Conservation (phyloP, 2,888 invertebrate species). For the Leuctra nigra region DNA sequence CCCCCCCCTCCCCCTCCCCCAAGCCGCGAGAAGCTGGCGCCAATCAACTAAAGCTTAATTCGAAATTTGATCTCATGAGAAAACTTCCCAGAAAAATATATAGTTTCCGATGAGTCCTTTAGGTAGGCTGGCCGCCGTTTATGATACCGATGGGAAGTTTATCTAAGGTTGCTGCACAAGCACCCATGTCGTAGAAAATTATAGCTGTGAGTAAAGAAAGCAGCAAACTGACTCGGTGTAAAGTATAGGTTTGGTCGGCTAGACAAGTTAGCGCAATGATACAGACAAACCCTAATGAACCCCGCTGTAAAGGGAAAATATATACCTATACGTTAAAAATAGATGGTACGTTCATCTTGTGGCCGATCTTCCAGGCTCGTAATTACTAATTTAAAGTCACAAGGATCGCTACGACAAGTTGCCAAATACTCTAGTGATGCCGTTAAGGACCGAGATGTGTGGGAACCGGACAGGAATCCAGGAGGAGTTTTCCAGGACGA, state of each 20-base stretch:
- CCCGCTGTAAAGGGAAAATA: constrained; percentile 10
- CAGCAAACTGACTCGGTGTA: constrained; percentile 3
- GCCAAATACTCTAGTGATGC: no score
- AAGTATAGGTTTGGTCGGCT: constrained; percentile 18
- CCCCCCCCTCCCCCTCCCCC: no score
- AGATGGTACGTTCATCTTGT: no score
- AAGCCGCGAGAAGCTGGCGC: constrained; percentile 3
- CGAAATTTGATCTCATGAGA: constrained; percentile 14
- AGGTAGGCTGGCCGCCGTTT: background rate
- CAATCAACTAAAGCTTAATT: background rate
- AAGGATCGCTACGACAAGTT: no score
- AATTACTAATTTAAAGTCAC: no score
- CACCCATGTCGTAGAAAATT: constrained; percentile 19
- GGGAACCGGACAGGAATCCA: no score
- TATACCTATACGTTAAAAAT: no score
- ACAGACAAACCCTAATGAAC: constrained; percentile 11
- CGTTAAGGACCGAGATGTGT: no score
- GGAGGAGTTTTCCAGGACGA: no score
- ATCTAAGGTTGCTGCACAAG: constrained; percentile 1
- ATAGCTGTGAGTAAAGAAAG: constrained; percentile 6
- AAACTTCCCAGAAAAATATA: constrained; percentile 3
- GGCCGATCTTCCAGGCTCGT: no score
- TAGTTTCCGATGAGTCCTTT: background rate
- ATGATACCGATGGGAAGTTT: background rate
- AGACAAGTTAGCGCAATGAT: constrained; percentile 20